phyloP scores from a whole-genome alignment of 2,797 vertebrate species.

The Alauda arvensis region DNA sequence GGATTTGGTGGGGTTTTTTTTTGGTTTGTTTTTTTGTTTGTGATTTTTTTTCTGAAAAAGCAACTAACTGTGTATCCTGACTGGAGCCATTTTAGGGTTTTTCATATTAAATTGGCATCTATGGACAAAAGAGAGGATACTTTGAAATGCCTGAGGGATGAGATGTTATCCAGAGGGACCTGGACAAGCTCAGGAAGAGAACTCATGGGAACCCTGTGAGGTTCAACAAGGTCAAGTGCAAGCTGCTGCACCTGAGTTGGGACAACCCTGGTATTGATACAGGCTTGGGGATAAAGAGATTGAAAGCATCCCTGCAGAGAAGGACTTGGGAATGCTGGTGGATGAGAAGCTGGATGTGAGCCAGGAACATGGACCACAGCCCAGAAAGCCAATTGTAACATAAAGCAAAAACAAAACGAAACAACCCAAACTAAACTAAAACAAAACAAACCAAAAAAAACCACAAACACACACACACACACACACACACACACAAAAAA shows the following conservation, averaged over 20 bases:
- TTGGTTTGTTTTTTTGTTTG: not conserved
- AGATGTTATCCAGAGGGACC: not conserved
- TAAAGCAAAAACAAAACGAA: not conserved
- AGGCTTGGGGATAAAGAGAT: not conserved
- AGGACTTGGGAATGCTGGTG: not conserved
- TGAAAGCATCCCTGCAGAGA: not conserved
- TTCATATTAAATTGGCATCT: not conserved
- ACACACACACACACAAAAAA: too few relatives aligned
- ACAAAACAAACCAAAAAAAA: too few relatives aligned
- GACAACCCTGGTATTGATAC: too few relatives aligned
- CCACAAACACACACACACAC: too few relatives aligned
- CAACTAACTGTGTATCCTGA: too few relatives aligned
- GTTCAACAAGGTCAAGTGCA: not conserved
- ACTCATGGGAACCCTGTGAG: rapidly evolving
- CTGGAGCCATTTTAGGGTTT: not conserved
- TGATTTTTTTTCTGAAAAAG: not conserved
- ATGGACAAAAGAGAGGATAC: not conserved
- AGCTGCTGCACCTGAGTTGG: not conserved
- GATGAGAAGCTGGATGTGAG: not conserved
- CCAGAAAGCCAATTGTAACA: not conserved
- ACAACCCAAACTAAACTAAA: too few relatives aligned
- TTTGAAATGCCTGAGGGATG: not conserved
- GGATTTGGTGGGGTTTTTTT: not conserved
- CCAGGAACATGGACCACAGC: rapidly evolving
- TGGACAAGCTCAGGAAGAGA: not conserved